A percentile compares a stretch with the other conserved stretches of the same genome.
phyloP scores from a whole-genome alignment of 2,113 vertebrate species.

The Nymphicus hollandicus region DNA sequence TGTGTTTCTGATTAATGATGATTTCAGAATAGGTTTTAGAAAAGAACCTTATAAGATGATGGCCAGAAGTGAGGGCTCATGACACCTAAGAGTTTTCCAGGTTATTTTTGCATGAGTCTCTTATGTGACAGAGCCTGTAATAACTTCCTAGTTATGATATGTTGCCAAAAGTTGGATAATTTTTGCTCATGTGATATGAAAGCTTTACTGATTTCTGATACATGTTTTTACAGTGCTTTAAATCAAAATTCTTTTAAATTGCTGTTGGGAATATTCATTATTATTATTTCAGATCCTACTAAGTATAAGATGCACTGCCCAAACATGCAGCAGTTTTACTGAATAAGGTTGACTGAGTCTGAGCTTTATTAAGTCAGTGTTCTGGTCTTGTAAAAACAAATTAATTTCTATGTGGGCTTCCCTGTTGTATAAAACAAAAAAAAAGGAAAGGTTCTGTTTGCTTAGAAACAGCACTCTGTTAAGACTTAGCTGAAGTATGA shows the following conservation, averaged over 20 bases:
- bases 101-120: background rate
- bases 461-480: background rate
- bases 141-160: background rate
- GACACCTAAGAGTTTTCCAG: background rate
- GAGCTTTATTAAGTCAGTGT: background rate
- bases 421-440: background rate
- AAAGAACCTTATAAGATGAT: background rate
- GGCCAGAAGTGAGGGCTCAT: background rate
- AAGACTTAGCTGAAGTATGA: background rate
- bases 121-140: background rate
- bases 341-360: background rate
- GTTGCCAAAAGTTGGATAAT: background rate
- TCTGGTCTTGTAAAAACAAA: background rate
- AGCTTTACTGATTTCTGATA: background rate
- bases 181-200: background rate
- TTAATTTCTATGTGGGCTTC: background rate
- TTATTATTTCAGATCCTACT: background rate
- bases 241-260: background rate
- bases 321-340: background rate
- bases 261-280: background rate
- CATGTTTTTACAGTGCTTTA: background rate
- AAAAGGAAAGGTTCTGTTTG: background rate
- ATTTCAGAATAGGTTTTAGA: background rate
- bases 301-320: background rate
- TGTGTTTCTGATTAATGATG: background rate